Conservation (phyloP, 1,140 invertebrate genomes). For the Drosophila yakuba region DNA sequence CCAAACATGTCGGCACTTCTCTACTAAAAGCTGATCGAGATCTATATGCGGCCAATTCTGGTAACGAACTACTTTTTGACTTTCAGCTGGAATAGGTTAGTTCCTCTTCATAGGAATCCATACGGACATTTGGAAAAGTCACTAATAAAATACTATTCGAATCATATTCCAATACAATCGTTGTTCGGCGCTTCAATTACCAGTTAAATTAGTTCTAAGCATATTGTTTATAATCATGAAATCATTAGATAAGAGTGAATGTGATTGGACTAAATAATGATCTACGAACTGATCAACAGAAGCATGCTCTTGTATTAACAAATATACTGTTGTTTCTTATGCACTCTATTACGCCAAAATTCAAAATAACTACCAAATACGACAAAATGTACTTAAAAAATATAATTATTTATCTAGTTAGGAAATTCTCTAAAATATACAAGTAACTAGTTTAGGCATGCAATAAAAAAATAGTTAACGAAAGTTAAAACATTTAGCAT, state of each 20-base stretch:
- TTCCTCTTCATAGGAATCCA: constrained; percentile 1
- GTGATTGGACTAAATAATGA: constrained; percentile 42
- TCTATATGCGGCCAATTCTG: constrained; percentile 18
- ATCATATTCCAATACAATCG: constrained; percentile 78
- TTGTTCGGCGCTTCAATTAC: constrained; percentile 51
- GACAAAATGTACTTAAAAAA: constrained; percentile 9
- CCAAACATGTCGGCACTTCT: not conserved
- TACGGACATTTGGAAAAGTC: not conserved
- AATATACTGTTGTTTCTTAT: constrained; percentile 1
- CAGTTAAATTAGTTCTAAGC: constrained; percentile 27
- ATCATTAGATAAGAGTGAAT: constrained; percentile 44
- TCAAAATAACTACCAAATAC: constrained; percentile 36
- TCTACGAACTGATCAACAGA: constrained; percentile 38
- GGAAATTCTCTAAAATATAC: constrained; percentile 4
- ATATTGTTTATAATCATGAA: constrained; percentile 30
- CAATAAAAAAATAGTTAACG: constrained; percentile 28
- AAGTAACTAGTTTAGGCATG: constrained; percentile 32
- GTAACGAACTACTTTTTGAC: constrained; percentile 8
- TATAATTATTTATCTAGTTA: constrained; percentile 12
- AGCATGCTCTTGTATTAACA: constrained; percentile 29
- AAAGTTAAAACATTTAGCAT: constrained; percentile 19
- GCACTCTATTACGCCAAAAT: constrained; percentile 17
- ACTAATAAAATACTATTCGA: constrained; percentile 31
- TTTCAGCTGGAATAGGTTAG: not conserved
- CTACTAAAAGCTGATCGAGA: constrained; percentile 13